Evolutionary conservation across 2,113 vertebrate species (phyloP).

Genomic region (Mormyrus iriodes): DNA sequence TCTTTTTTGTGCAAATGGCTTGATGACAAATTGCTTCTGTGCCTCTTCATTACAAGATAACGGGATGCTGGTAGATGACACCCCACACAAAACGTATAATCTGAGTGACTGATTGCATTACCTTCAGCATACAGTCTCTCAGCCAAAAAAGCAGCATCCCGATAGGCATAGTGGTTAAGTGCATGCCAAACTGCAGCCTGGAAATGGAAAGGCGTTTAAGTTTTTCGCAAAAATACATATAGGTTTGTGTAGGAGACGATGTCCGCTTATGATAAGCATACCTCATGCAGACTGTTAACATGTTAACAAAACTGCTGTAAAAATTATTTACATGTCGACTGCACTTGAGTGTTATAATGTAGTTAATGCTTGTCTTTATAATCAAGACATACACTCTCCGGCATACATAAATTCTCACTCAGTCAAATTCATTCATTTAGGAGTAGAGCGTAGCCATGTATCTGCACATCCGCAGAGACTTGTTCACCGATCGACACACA

Average conservation of each 20-base stretch:
- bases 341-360: background rate
- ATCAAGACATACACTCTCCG: background rate
- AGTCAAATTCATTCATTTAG: background rate
- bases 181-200: constrained; percentile 91
- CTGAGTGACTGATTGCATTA: constrained; percentile 43
- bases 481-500: background rate
- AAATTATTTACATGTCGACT: background rate
- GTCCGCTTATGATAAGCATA: background rate
- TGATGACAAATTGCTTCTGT: background rate
- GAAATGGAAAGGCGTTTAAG: constrained; percentile 24
- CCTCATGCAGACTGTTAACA: background rate
- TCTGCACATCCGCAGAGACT: background rate
- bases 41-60: background rate
- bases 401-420: background rate
- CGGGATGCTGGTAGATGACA: background rate
- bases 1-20: background rate
- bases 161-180: constrained; percentile 84
- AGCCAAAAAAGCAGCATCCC: constrained; percentile 82
- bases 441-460: background rate
- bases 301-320: background rate
- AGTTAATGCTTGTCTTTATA: background rate
- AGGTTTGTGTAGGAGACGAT: background rate
- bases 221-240: background rate
- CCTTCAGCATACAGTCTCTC: constrained; percentile 85
- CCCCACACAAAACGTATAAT: background rate